These are phyloP conservation scores for Drosophila gaucha DNA, from an alignment of 2,888 invertebrate genomes.

Conservation along the genomic window DNA sequence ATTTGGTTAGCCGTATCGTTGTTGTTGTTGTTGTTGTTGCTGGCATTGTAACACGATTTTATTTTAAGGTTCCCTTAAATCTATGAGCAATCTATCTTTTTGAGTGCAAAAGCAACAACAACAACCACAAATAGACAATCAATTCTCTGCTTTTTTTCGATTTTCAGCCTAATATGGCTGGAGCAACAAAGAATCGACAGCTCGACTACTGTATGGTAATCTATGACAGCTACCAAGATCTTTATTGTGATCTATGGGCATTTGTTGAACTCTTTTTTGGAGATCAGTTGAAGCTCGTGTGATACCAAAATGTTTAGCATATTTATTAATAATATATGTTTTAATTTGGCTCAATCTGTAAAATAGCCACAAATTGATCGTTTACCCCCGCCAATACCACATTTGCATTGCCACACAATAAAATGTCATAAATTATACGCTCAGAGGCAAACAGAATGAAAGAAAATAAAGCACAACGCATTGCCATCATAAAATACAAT, in stretches of 20 bases:
- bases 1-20: constrained; percentile 70
- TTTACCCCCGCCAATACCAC: constrained; percentile 25
- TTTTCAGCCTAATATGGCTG: constrained; percentile 41
- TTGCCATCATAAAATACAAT: constrained; percentile 73
- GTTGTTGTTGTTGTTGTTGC: constrained; percentile 38
- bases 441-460: constrained; percentile 34
- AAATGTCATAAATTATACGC: constrained; percentile 77
- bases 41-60: constrained; percentile 65
- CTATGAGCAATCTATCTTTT: constrained; percentile 74
- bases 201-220: constrained; percentile 72
- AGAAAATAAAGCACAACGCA: constrained; percentile 67
- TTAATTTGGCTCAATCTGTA: not conserved
- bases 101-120: constrained; percentile 61
- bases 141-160: constrained; percentile 43
- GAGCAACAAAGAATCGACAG: constrained; percentile 51
- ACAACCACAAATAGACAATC: constrained; percentile 57
- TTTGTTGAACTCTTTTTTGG: no score
- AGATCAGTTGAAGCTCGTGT: not conserved
- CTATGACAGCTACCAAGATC: constrained; percentile 61
- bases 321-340: not conserved
- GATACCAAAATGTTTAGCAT: not conserved
- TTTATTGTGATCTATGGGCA: constrained; percentile 69
- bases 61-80: constrained; percentile 56
- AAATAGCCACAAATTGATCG: constrained; percentile 18
- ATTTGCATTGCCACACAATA: constrained; percentile 75